A percentile compares a stretch with the other conserved stretches of the same genome.
phyloP scores from a whole-genome alignment of 2,888 invertebrate species.

The Terebella lapidaria region DNA sequence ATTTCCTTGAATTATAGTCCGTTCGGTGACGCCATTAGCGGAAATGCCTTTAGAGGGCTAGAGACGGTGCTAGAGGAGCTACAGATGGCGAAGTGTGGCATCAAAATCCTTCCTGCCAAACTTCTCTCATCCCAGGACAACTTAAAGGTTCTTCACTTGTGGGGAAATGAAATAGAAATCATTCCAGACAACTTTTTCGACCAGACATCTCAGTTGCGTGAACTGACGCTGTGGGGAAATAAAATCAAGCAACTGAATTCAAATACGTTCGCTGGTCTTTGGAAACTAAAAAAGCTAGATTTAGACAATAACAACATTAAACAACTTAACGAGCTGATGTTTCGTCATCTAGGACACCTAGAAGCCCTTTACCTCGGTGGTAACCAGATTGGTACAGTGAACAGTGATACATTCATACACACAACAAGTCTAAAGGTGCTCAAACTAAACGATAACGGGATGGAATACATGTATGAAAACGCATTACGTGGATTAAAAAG shows the following conservation, averaged over 20 bases:
- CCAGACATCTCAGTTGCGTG: slow-evolving; percentile 14
- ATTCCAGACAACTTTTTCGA: slow-evolving; percentile 22
- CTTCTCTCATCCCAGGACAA: slow-evolving; percentile 17
- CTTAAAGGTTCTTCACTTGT: slow-evolving; percentile 21
- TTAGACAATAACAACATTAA: slow-evolving; percentile 24
- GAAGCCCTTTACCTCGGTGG: slow-evolving; percentile 23
- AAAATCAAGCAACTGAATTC: slow-evolving; percentile 17
- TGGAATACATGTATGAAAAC: slow-evolving; percentile 15
- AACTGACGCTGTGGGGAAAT: slow-evolving; percentile 27
- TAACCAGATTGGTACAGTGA: slow-evolving; percentile 18
- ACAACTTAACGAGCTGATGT: slow-evolving; percentile 14
- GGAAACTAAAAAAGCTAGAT: slow-evolving; percentile 21
- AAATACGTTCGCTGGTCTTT: slow-evolving; percentile 21
- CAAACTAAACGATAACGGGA: slow-evolving; percentile 22
- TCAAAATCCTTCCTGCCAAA: slow-evolving; percentile 13
- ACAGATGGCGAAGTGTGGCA: slow-evolving; percentile 18
- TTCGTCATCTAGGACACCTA: slow-evolving; percentile 20
- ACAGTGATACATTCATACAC: slow-evolving; percentile 20
- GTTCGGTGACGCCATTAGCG: slow-evolving; percentile 18
- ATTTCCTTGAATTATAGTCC: slow-evolving; percentile 23
- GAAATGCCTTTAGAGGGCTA: slow-evolving; percentile 19
- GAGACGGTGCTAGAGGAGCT: slow-evolving; percentile 20
- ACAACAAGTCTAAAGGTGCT: slow-evolving; percentile 21
- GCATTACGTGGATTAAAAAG: slow-evolving; percentile 21
- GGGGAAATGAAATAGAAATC: slow-evolving; percentile 21